Evolutionary conservation across 2,888 invertebrate species (phyloP).

Genomic region (Drosophila nr. medialis): DNA sequence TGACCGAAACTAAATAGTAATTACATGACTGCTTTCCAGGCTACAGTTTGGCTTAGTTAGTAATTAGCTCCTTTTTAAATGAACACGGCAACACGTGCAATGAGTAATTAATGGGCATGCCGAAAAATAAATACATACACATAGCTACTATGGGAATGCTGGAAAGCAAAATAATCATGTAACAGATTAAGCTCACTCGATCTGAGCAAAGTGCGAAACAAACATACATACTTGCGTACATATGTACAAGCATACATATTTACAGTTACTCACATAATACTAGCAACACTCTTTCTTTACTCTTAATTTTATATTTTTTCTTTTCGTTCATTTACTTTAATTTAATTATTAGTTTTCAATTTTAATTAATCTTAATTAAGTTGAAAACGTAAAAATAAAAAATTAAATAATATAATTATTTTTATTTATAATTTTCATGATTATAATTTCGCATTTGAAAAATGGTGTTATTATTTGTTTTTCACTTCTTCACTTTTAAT

Average conservation of each 20-base stretch:
- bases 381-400: no score
- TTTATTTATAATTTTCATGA: no score
- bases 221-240: not conserved
- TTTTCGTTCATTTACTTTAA: no score
- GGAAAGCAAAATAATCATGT: not conserved
- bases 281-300: not conserved
- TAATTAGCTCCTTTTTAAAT: slow-evolving; percentile 42
- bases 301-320: no score
- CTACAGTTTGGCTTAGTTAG: slow-evolving; percentile 20
- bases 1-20: not conserved
- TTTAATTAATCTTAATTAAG: no score
- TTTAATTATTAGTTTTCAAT: no score
- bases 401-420: no score
- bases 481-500: no score
- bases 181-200: not conserved
- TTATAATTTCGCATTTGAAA: no score
- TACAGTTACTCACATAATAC: slow-evolving; percentile 21
- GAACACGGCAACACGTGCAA: slow-evolving; percentile 27
- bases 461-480: no score
- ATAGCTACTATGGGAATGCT: not conserved
- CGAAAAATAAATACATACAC: not conserved
- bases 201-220: not conserved
- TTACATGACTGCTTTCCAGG: not conserved
- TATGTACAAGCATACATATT: not conserved
- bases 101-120: slow-evolving; percentile 43